phyloP scores from a whole-genome alignment of 1,140 invertebrate species.

The Anastrepha ludens region DNA sequence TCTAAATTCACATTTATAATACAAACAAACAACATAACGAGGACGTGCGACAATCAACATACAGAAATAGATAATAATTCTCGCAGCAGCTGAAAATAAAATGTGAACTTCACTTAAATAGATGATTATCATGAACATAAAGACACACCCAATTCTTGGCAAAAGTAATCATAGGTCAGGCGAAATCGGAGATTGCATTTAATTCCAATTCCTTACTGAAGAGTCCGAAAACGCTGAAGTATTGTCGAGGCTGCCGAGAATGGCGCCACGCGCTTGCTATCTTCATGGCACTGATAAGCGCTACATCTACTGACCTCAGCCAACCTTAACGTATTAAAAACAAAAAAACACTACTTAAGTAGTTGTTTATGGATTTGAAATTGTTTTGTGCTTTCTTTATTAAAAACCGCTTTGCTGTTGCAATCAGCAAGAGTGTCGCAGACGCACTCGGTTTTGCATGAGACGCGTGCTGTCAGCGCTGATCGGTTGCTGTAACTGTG shows the following conservation, averaged over 20 bases:
- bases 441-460: neutral
- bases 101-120: no score
- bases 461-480: neutral
- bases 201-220: neutral
- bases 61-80: no score
- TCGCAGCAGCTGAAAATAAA: no score
- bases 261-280: slow-evolving; percentile 11
- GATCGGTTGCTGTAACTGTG: neutral
- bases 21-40: no score
- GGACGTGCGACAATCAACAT: neutral
- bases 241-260: neutral
- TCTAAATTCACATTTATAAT: no score
- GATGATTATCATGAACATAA: neutral
- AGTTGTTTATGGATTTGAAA: neutral
- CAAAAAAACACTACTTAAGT: no score
- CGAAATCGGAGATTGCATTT: neutral
- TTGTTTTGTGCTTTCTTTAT: no score
- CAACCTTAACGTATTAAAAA: neutral
- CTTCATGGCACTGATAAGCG: neutral
- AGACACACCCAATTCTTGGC: slow-evolving; percentile 1
- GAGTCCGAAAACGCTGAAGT: neutral
- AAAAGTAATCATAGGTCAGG: neutral
- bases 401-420: neutral
- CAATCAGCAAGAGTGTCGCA: neutral
- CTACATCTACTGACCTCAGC: neutral